Conservation (phyloP, 2,113 vertebrate species). For the Oreocharis arfaki region DNA sequence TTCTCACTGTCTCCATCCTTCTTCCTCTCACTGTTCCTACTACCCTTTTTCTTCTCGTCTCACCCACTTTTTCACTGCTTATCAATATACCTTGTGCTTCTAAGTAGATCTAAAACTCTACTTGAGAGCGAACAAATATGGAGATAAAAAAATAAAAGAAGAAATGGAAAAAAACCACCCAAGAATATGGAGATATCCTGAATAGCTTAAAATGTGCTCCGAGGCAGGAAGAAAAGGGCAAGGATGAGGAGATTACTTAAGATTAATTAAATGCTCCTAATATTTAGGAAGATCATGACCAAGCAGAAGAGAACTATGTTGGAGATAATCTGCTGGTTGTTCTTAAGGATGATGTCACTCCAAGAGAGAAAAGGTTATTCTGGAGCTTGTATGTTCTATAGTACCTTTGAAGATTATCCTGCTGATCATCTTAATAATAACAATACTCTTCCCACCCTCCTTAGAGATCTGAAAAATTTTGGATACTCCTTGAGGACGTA, state of each 20-base stretch:
- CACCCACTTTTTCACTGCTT: not conserved
- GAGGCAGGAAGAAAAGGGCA: not conserved
- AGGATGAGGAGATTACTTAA: not conserved
- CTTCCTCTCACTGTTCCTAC: not conserved
- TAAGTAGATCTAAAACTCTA: not conserved
- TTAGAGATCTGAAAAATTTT: not conserved
- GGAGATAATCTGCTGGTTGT: not conserved
- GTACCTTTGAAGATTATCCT: not conserved
- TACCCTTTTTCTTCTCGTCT: not conserved
- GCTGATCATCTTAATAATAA: not conserved
- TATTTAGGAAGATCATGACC: not conserved
- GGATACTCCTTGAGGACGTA: not conserved
- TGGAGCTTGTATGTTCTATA: not conserved
- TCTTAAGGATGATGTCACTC: not conserved
- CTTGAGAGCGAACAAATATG: not conserved
- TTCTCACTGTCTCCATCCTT: conserved; percentile 29
- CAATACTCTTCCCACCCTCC: not conserved
- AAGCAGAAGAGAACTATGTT: not conserved
- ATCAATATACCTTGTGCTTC: not conserved
- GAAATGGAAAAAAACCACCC: not conserved
- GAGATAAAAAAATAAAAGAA: not conserved
- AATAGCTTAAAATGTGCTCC: not conserved
- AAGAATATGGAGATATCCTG: not conserved
- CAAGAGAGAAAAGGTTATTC: not conserved
- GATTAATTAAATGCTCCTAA: not conserved